Conservation (phyloP, 2,888 invertebrate genomes). For the Cryptus viduatorius region DNA sequence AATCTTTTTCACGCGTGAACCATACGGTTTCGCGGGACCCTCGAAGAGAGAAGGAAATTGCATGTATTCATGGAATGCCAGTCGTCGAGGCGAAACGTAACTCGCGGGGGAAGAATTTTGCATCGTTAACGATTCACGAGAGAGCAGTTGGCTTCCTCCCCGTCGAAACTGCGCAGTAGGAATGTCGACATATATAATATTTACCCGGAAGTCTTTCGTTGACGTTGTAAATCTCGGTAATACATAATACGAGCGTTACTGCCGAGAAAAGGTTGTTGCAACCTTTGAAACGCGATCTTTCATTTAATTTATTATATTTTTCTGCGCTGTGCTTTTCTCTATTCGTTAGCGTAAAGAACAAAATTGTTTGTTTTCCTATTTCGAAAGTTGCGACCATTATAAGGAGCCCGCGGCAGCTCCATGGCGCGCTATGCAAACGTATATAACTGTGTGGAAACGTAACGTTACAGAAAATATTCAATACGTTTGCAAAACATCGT, state of each 20-base stretch:
- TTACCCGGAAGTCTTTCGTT: constrained; percentile 35
- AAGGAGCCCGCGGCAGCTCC: constrained; percentile 28
- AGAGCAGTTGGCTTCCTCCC: not conserved
- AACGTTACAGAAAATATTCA: constrained; percentile 2
- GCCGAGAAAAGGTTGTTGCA: not conserved
- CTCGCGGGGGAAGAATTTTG: constrained; percentile 51
- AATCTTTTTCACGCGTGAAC: not conserved
- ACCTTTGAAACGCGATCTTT: not conserved
- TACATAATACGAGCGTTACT: constrained; percentile 49
- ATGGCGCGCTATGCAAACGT: constrained; percentile 1
- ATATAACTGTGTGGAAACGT: constrained; percentile 5
- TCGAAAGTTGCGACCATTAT: constrained; percentile 25
- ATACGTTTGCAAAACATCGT: not conserved
- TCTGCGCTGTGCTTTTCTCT: constrained; percentile 38
- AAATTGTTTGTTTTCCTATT: constrained; percentile 42
- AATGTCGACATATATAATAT: constrained; percentile 15
- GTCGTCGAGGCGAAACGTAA: constrained; percentile 26
- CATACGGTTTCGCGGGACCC: not conserved
- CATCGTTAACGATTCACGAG: constrained; percentile 57
- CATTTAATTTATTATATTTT: not conserved
- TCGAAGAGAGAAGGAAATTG: constrained; percentile 51
- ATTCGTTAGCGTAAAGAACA: constrained; percentile 24
- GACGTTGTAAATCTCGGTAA: constrained; percentile 33
- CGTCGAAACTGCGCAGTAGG: constrained; percentile 6
- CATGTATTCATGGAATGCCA: constrained; percentile 52